Conservation (phyloP, 1,140 invertebrate species). For the Medauroidea extradentata region DNA sequence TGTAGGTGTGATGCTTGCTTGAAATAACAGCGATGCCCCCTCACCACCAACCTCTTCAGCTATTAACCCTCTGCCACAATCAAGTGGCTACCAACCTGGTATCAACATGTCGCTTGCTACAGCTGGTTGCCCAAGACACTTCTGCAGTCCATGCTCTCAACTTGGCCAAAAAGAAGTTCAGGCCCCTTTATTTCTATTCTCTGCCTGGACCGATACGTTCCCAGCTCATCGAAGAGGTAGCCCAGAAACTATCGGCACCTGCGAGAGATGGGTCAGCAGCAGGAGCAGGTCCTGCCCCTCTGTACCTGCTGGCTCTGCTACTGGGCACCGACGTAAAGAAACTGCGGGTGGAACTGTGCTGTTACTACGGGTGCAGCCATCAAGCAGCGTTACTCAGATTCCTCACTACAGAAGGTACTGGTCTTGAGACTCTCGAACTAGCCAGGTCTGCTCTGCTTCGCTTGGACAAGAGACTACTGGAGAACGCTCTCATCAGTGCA, state of each 20-base stretch:
- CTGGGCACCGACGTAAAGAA: constrained; percentile 44
- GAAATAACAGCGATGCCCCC: constrained; percentile 38
- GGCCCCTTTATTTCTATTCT: constrained; percentile 44
- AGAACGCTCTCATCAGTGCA: constrained; percentile 40
- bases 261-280: constrained; percentile 37
- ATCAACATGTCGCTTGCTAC: constrained; percentile 43
- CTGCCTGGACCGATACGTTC: constrained; percentile 37
- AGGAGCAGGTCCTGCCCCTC: constrained; percentile 41
- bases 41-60: constrained; percentile 44
- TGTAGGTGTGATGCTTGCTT: too few species aligned
- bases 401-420: constrained; percentile 42
- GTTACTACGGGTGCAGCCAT: constrained; percentile 50
- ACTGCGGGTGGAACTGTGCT: constrained; percentile 46
- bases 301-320: constrained; percentile 44
- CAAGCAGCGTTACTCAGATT: constrained; percentile 45
- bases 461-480: constrained; percentile 44
- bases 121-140: constrained; percentile 44
- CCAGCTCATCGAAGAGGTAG: constrained; percentile 43
- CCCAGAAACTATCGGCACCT: constrained; percentile 38
- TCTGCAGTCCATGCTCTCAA: constrained; percentile 41
- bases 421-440: constrained; percentile 42
- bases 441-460: constrained; percentile 43
- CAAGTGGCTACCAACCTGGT: constrained; percentile 45
- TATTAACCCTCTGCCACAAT: constrained; percentile 43
- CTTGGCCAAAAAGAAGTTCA: constrained; percentile 40